Evolutionary conservation across 1,140 invertebrate genomes (phyloP), one percentile per base, ranked within the genome.

Genomic region (Aphidius gifuensis): DNA sequence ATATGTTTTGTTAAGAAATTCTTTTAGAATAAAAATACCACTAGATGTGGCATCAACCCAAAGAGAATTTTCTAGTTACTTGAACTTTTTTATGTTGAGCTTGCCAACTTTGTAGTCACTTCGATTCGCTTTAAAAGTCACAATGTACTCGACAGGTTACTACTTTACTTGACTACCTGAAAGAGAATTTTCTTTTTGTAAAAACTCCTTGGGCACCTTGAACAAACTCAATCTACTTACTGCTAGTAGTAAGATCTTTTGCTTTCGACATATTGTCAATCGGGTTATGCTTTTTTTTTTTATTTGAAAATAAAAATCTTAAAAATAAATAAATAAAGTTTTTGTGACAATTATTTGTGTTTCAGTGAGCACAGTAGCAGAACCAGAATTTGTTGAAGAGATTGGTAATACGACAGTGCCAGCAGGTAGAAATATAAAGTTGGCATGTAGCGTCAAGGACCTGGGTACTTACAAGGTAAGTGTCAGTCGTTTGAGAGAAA

Each of bases 361-460:
- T 82, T 60, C 76, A 85, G 84, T 73, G 11, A 73, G 77, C 42
- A 75, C 73, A 16, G 64, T 74, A 9, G 77, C 79, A 47, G 85
- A 86, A 69, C 87, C 87, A 1, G 85, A 87, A 66, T 88, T 88
- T 68, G 76, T 83, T 23, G 85, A 86, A 61, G 79, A 82, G 57
- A 87, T 88, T 65, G 83, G 84, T 68, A 88, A 88, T 71, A 83
- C 85, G 45, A 88, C 86, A 4, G 85, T 87, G 60, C 86, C 91
- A 46, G 91, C 92, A 48, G 92, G 93, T 55, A 83, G 93, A 55
- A 92, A 89, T 70, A 91, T 94, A 23, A 92, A 91, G 74, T 85
- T 96, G 66, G 90, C 92, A 5, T 96, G 93, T 77, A 91, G 90
- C 6, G 92, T 96, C 55, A 93, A 93, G 78, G 92, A 95, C 79